Percentiles rank a stretch among this genome's conserved stretches.
These are phyloP conservation scores for Notothenia rossii DNA, from an alignment of 2,113 vertebrate genomes.

Conservation along the genomic window DNA sequence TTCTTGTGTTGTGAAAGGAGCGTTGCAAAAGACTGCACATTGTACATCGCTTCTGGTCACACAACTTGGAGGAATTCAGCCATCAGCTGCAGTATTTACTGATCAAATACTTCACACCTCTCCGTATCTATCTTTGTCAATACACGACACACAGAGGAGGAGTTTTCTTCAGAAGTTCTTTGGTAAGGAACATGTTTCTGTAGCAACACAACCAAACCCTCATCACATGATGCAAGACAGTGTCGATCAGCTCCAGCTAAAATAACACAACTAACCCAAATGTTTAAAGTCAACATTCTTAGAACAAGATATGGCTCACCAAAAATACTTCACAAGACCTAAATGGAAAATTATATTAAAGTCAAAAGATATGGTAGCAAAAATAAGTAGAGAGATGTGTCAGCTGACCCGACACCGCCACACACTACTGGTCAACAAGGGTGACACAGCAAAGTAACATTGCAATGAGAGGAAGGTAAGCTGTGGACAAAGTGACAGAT, in stretches of 20 bases:
- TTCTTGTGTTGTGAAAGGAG: slow-evolving; percentile 31
- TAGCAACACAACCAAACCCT: not conserved
- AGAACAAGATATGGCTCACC: not conserved
- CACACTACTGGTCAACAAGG: not conserved
- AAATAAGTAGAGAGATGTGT: slow-evolving; percentile 3
- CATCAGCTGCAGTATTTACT: slow-evolving; percentile 52
- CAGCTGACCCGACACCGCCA: not conserved
- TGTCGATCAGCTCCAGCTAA: not conserved
- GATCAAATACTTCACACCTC: slow-evolving; percentile 48
- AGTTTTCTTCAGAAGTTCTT: slow-evolving; percentile 18
- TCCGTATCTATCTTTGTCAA: slow-evolving; percentile 40
- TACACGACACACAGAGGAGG: not conserved
- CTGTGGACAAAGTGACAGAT: not conserved
- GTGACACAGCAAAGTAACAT: not conserved
- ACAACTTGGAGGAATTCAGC: slow-evolving; percentile 40
- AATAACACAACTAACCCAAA: slow-evolving; percentile 6
- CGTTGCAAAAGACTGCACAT: slow-evolving; percentile 34
- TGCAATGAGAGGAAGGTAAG: not conserved
- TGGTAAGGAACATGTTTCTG: not conserved
- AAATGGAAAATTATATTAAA: not conserved
- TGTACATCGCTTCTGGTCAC: slow-evolving; percentile 6
- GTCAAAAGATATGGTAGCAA: not conserved
- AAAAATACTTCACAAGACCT: not conserved
- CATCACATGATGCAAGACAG: not conserved
- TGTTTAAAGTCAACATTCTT: not conserved